A percentile compares a stretch with the other conserved stretches of the same genome.
These are phyloP conservation scores for Furcula furcula DNA, from an alignment of 2,888 invertebrate species.

Conservation along the genomic window DNA sequence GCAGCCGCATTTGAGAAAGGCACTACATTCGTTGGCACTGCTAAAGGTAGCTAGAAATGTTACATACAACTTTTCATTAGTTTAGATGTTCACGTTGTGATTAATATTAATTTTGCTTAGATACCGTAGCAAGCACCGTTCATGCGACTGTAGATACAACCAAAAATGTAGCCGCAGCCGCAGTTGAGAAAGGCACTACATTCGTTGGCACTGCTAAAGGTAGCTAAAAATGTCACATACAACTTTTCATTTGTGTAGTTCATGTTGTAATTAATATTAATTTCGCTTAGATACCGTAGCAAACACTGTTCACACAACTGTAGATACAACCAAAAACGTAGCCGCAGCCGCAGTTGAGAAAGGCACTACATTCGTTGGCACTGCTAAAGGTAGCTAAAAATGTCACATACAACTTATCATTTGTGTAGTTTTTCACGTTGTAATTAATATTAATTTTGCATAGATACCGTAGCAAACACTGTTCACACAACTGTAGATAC, in stretches of 20 bases:
- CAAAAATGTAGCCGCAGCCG: constrained; percentile 43
- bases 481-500: constrained; percentile 42
- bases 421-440: neutral
- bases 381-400: constrained; percentile 19
- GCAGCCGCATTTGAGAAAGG: constrained; percentile 48
- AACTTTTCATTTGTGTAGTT: neutral
- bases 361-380: constrained; percentile 23
- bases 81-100: neutral
- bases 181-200: constrained; percentile 42
- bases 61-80: neutral
- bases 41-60: constrained; percentile 37
- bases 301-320: constrained; percentile 30
- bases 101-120: constrained; percentile 22
- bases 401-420: neutral
- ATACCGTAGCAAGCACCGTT: constrained; percentile 39
- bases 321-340: constrained; percentile 40
- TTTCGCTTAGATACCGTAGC: constrained; percentile 31
- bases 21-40: constrained; percentile 39
- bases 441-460: neutral
- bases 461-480: constrained; percentile 20
- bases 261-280: neutral
- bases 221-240: constrained; percentile 13
- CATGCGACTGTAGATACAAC: constrained; percentile 41
- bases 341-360: constrained; percentile 37
- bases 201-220: constrained; percentile 38